A percentile compares a stretch with the other conserved stretches of the same genome.
Evolutionary conservation across 2,113 vertebrate species (phyloP).

Genomic region (Poeciliopsis retropinna): DNA sequence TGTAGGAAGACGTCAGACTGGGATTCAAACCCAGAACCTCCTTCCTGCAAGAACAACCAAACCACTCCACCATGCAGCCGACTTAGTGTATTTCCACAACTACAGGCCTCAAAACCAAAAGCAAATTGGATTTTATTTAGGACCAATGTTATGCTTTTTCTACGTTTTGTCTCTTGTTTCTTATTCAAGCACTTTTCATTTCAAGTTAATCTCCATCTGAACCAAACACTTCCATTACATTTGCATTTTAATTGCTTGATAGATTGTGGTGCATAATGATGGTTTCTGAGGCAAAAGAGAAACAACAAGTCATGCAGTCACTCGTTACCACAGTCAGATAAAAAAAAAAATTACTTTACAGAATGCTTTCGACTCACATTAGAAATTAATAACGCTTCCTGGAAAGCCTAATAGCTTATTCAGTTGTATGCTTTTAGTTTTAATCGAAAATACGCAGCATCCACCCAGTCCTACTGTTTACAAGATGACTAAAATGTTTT

Average conservation of each 20-base stretch:
- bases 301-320: constrained; percentile 67
- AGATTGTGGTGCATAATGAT: constrained; percentile 15
- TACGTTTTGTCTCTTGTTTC: background rate
- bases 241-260: constrained; percentile 57
- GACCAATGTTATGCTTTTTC: background rate
- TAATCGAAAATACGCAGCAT: background rate
- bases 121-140: background rate
- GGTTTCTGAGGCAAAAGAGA: constrained; percentile 51
- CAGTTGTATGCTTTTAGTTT: constrained; percentile 41
- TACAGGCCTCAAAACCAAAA: background rate
- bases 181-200: background rate
- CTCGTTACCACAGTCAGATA: background rate
- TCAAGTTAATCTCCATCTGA: constrained; percentile 1
- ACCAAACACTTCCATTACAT: background rate
- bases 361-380: background rate
- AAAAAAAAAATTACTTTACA: constrained; percentile 9
- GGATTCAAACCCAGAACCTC: too few relatives aligned
- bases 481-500: constrained; percentile 17
- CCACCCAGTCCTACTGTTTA: constrained; percentile 6
- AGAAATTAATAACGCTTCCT: constrained; percentile 16
- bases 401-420: constrained; percentile 1
- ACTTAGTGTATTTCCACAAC: background rate
- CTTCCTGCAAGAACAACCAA: too few relatives aligned
- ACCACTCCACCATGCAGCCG: too few relatives aligned
- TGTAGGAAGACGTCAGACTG: too few relatives aligned